A percentile compares a stretch with the other conserved stretches of the same genome.
These are phyloP conservation scores for Euclidia mi DNA, from an alignment of 2,888 invertebrate genomes.

Conservation along the genomic window DNA sequence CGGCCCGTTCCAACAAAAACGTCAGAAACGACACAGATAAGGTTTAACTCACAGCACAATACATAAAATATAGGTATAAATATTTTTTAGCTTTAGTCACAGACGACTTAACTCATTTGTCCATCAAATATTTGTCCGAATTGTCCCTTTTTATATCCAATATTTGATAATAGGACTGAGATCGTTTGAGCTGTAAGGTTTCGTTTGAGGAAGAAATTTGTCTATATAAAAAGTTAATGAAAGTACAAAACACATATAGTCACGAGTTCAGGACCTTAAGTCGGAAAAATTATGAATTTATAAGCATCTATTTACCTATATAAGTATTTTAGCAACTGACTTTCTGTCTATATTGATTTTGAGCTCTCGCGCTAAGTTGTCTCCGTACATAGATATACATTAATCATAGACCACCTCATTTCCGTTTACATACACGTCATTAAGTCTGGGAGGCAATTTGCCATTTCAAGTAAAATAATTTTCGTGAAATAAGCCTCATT, in stretches of 20 bases:
- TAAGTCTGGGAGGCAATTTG: too few species aligned
- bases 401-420: too few species aligned
- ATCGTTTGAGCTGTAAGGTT: too few species aligned
- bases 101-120: background rate
- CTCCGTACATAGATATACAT: too few species aligned
- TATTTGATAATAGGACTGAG: background rate
- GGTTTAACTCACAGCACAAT: conserved; percentile 30
- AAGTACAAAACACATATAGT: conserved; percentile 6
- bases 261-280: background rate
- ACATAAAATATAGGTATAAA: conserved; percentile 14
- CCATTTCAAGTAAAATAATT: too few species aligned
- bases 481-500: conserved; percentile 23
- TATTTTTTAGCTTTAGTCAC: conserved; percentile 8
- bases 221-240: conserved; percentile 1
- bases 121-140: background rate
- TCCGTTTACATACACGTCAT: too few species aligned
- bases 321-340: too few species aligned
- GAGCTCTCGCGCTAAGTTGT: too few species aligned
- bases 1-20: conserved; percentile 27
- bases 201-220: background rate
- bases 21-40: conserved; percentile 47
- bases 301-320: too few species aligned
- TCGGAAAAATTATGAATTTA: background rate
- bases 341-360: too few species aligned
- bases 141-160: background rate